A percentile compares a stretch with the other conserved stretches of the same genome.
Conservation (phyloP, 2,797 vertebrate species). For the Sebastolobus alascanus region DNA sequence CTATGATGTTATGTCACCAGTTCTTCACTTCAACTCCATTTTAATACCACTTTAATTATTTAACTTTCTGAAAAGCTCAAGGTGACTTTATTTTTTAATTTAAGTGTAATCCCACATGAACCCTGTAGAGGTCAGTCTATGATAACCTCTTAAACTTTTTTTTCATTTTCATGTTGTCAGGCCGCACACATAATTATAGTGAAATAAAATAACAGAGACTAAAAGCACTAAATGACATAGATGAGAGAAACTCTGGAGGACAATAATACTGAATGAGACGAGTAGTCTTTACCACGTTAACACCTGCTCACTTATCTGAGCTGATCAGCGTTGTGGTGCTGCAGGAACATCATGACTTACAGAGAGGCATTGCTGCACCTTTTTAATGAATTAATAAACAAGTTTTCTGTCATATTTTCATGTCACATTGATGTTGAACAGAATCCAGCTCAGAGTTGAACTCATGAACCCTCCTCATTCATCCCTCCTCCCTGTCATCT, state of each 20-base stretch:
- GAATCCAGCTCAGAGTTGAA: neutral
- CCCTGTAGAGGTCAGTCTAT: constrained; percentile 78
- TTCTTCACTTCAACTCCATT: accelerated
- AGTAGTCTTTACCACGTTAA: neutral
- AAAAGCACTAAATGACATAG: neutral
- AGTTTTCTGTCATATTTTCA: neutral
- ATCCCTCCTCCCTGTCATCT: neutral
- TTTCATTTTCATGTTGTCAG: neutral
- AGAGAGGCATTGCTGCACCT: neutral
- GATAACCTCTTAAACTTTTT: constrained; percentile 24
- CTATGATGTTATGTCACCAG: no score
- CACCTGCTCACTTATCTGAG: constrained; percentile 59
- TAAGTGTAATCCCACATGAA: constrained; percentile 39
- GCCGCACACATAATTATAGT: neutral
- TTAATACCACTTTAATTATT: neutral
- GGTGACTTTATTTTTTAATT: neutral
- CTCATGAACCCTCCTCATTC: neutral
- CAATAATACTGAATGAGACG: neutral
- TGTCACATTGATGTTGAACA: neutral
- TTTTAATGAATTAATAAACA: neutral
- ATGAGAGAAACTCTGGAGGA: neutral
- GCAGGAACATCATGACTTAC: neutral
- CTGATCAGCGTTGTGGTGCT: constrained; percentile 30
- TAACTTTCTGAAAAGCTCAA: neutral
- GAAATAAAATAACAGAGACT: neutral